Conservation (phyloP, 2,113 vertebrate species). For the Nesoenas mayeri region DNA sequence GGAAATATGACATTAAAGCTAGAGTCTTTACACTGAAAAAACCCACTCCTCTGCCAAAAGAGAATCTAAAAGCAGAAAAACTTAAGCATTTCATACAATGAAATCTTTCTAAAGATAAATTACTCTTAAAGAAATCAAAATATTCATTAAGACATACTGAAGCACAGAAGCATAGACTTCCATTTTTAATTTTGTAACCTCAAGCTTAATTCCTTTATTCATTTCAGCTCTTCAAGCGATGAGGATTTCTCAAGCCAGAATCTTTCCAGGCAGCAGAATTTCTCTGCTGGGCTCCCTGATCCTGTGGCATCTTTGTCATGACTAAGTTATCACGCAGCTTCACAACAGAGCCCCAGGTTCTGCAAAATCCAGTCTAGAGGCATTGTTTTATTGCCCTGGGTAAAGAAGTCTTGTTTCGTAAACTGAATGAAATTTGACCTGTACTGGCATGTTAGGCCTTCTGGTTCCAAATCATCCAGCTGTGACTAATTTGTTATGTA, state of each 20-base stretch:
- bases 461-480: conserved; percentile 45
- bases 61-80: not conserved
- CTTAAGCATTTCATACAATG: not conserved
- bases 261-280: conserved; percentile 41
- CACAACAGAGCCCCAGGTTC: conserved; percentile 25
- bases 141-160: not conserved
- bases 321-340: not conserved
- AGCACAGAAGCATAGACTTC: not conserved
- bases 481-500: conserved; percentile 58
- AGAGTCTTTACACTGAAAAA: not conserved
- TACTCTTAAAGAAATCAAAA: not conserved
- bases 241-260: conserved; percentile 1
- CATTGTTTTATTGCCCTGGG: conserved; percentile 45
- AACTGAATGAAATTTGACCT: conserved; percentile 40
- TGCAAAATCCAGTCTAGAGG: conserved; percentile 39
- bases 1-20: not conserved
- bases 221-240: not conserved
- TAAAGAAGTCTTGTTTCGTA: conserved; percentile 31
- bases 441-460: conserved; percentile 46
- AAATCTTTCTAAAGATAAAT: not conserved
- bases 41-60: not conserved
- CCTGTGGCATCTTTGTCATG: conserved; percentile 52
- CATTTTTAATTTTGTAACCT: conserved; percentile 8
- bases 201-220: conserved; percentile 7
- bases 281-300: conserved; percentile 37